phyloP scores from a whole-genome alignment of 1,140 invertebrate genomes.

The Zaprionus lachaisei region DNA sequence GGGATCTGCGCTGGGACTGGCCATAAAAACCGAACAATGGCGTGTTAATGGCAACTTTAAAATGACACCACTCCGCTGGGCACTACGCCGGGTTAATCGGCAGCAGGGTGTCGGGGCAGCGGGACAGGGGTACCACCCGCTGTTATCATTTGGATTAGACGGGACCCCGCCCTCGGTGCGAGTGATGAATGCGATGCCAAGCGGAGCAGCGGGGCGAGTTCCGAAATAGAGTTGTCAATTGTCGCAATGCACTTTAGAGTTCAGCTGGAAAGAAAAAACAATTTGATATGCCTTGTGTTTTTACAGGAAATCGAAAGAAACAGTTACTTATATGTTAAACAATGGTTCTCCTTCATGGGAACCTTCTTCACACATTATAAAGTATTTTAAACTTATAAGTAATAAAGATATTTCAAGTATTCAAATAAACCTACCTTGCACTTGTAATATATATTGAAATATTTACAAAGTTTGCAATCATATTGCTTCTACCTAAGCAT shows the following conservation, averaged over 20 bases:
- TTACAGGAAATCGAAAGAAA: too few species aligned
- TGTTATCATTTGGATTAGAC: constrained; percentile 58
- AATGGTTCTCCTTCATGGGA: too few species aligned
- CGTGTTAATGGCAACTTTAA: constrained; percentile 82
- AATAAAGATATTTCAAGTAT: too few species aligned
- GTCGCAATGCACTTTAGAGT: constrained; percentile 23
- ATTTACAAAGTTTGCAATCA: too few species aligned
- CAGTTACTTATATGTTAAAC: too few species aligned
- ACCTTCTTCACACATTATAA: too few species aligned
- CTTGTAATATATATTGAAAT: too few species aligned
- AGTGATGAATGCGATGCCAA: constrained; percentile 61
- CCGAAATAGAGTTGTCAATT: constrained; percentile 68
- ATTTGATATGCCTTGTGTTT: background rate
- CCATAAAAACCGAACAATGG: constrained; percentile 71
- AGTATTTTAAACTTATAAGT: too few species aligned
- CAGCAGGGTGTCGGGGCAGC: constrained; percentile 28
- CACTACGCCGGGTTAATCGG: constrained; percentile 10
- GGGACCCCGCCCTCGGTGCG: constrained; percentile 18
- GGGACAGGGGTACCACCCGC: constrained; percentile 64
- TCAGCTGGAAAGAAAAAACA: constrained; percentile 40
- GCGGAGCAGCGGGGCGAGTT: constrained; percentile 2
- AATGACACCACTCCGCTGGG: constrained; percentile 64
- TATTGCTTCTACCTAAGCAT: background rate
- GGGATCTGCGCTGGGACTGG: constrained; percentile 27
- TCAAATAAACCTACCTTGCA: too few species aligned